A percentile compares a stretch with the other conserved stretches of the same genome.
Evolutionary conservation across 2,888 invertebrate species (phyloP).

Genomic region (Protodeltote pygarga): DNA sequence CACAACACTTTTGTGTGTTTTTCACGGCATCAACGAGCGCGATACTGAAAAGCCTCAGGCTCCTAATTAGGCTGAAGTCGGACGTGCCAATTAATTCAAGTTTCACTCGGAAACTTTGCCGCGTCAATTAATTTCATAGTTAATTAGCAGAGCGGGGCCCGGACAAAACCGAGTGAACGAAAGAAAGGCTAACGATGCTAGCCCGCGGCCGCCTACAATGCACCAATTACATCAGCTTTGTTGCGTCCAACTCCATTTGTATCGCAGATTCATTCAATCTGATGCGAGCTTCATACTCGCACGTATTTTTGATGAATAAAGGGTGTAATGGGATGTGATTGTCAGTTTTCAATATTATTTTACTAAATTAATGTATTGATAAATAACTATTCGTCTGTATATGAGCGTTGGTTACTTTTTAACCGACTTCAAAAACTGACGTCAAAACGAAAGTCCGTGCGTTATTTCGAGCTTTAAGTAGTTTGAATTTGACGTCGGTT

Average conservation of each 20-base stretch:
- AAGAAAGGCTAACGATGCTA: slow-evolving; percentile 85
- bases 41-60: slow-evolving; percentile 85
- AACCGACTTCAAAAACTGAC: too few relatives aligned
- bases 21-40: slow-evolving; percentile 82
- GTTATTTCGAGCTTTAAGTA: too few relatives aligned
- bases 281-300: slow-evolving; percentile 18
- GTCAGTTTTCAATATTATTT: slow-evolving; percentile 20
- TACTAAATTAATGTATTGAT: slow-evolving; percentile 25
- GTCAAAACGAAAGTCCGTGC: too few relatives aligned
- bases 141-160: slow-evolving; percentile 78
- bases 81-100: slow-evolving; percentile 87
- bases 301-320: not conserved
- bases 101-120: slow-evolving; percentile 86
- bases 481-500: too few relatives aligned
- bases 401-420: too few relatives aligned
- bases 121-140: slow-evolving; percentile 88
- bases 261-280: slow-evolving; percentile 64
- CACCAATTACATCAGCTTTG: slow-evolving; percentile 82
- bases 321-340: not conserved
- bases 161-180: slow-evolving; percentile 82
- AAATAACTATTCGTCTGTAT: too few relatives aligned
- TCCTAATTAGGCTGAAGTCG: slow-evolving; percentile 87
- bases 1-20: slow-evolving; percentile 85
- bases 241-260: slow-evolving; percentile 64
- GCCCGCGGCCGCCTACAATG: slow-evolving; percentile 78